Conservation (phyloP, 2,888 invertebrate species). For the Ormia ochracea region DNA sequence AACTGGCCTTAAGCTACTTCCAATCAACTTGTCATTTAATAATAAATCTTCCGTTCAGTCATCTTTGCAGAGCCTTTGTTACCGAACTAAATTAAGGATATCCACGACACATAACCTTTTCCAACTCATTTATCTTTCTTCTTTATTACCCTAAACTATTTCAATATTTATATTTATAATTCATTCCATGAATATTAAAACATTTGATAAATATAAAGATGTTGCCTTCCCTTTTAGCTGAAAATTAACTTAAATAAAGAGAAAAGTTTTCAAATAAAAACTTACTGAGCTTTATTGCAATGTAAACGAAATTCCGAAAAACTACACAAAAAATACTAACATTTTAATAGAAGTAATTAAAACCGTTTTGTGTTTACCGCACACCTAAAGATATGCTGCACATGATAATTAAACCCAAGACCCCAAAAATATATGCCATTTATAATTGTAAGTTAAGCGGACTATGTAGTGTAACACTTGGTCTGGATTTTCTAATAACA, state of each 20-base stretch:
- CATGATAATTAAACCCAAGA: constrained; percentile 51
- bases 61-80: no score
- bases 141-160: no score
- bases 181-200: no score
- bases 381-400: constrained; percentile 59
- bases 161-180: no score
- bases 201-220: no score
- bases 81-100: no score
- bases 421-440: constrained; percentile 53
- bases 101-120: no score
- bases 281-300: constrained; percentile 7
- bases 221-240: neutral
- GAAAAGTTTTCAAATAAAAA: constrained; percentile 20
- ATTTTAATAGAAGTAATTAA: neutral
- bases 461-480: constrained; percentile 36
- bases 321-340: neutral
- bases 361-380: constrained; percentile 8
- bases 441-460: constrained; percentile 47
- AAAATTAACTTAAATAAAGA: neutral
- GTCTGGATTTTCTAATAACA: constrained; percentile 52
- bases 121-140: no score
- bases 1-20: no score
- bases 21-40: no score
- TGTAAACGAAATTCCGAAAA: neutral
- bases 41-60: no score